phyloP scores from a whole-genome alignment of 2,797 vertebrate species.

The Chrosomus eos region DNA sequence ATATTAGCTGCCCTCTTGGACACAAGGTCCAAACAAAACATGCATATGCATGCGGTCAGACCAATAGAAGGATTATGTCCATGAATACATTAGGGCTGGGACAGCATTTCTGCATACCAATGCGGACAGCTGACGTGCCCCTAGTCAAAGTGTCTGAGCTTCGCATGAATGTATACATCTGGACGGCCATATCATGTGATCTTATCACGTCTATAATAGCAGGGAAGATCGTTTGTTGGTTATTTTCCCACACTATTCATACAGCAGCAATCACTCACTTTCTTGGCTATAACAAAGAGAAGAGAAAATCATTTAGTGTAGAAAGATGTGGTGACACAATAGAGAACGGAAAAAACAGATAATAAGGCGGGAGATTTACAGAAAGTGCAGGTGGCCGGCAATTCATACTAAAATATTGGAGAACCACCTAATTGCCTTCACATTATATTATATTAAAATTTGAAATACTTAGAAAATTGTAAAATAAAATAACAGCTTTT shows the following conservation, averaged over 20 bases:
- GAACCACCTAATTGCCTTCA: background rate
- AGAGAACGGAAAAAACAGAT: background rate
- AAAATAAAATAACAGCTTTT: background rate
- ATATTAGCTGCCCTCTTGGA: constrained; percentile 54
- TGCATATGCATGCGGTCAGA: constrained; percentile 54
- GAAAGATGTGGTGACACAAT: background rate
- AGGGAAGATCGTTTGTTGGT: constrained; percentile 22
- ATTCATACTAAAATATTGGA: background rate
- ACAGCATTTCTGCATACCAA: constrained; percentile 52
- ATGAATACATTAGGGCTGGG: constrained; percentile 55
- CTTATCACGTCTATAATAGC: constrained; percentile 15
- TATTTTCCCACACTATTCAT: constrained; percentile 26
- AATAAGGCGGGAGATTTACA: background rate
- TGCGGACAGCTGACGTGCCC: constrained; percentile 33
- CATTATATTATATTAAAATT: background rate
- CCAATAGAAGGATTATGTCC: constrained; percentile 57
- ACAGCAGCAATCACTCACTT: constrained; percentile 11
- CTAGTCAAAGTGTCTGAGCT: constrained; percentile 40
- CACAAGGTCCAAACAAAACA: constrained; percentile 50
- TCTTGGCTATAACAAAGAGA: background rate
- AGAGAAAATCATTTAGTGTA: background rate
- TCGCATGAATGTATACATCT: constrained; percentile 35
- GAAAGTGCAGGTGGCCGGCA: background rate
- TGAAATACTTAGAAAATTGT: background rate
- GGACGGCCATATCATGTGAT: constrained; percentile 37